Evolutionary conservation across 2,797 vertebrate genomes (phyloP).

Genomic region (Dromococcyx pavoninus): DNA sequence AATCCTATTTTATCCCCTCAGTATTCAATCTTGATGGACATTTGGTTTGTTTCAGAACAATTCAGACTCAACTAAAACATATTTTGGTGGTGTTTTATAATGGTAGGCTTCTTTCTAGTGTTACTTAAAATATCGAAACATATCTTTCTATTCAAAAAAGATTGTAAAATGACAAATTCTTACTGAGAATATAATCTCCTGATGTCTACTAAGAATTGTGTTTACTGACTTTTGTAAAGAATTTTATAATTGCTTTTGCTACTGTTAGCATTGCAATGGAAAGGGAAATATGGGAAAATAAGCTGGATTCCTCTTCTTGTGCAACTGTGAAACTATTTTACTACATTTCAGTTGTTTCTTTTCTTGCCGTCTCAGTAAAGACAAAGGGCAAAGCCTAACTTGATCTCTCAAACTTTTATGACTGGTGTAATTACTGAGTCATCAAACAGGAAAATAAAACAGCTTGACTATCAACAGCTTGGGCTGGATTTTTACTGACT

Average conservation of each 20-base stretch:
- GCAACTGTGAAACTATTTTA: neutral
- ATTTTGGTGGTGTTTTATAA: neutral
- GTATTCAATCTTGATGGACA: neutral
- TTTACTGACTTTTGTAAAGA: neutral
- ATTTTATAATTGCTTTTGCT: neutral
- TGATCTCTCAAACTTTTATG: neutral
- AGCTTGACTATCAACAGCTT: conserved; percentile 25
- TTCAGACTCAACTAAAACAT: neutral
- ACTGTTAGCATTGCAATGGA: neutral
- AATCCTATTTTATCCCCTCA: neutral
- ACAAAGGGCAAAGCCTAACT: neutral
- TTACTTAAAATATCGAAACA: neutral
- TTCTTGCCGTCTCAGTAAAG: neutral
- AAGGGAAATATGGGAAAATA: neutral
- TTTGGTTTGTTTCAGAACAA: conserved; percentile 28
- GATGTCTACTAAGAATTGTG: neutral
- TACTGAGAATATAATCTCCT: neutral
- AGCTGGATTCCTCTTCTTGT: neutral
- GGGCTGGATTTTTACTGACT: neutral
- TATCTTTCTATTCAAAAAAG: neutral
- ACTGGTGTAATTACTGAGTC: conserved; percentile 1
- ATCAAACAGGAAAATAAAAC: neutral
- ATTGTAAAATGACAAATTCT: neutral
- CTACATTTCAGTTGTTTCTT: neutral
- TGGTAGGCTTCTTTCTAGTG: neutral